phyloP scores from a whole-genome alignment of 1,140 invertebrate genomes.

The Lordiphosa clarofinis region DNA sequence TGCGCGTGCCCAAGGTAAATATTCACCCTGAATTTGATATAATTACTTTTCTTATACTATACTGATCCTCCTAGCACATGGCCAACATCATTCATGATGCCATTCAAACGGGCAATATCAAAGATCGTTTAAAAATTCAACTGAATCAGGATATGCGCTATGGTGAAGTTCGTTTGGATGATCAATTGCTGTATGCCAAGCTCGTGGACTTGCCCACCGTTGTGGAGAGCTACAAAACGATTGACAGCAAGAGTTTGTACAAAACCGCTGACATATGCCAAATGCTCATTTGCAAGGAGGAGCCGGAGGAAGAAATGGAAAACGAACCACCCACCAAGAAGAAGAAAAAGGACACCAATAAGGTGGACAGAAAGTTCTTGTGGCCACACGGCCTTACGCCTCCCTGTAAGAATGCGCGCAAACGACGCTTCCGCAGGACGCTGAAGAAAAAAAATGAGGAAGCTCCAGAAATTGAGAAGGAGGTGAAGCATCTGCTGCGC shows the following conservation, averaged over 20 bases:
- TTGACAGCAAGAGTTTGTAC: constrained; percentile 97
- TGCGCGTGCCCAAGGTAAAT: constrained; percentile 88
- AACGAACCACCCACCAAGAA: constrained; percentile 91
- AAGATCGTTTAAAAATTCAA: constrained; percentile 94
- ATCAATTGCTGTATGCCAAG: constrained; percentile 92
- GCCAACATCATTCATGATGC: constrained; percentile 87
- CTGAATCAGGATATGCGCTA: constrained; percentile 94
- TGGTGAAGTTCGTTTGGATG: constrained; percentile 93
- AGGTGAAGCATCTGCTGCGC: constrained; percentile 93
- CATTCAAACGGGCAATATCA: constrained; percentile 87
- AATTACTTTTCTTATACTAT: constrained; percentile 2
- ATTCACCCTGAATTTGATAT: background rate
- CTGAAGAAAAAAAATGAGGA: constrained; percentile 98
- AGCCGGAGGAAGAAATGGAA: constrained; percentile 89
- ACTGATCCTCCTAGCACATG: constrained; percentile 83
- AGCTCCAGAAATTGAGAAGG: constrained; percentile 98
- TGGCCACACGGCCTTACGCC: constrained; percentile 97
- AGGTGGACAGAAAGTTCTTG: constrained; percentile 96
- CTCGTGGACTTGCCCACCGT: constrained; percentile 96
- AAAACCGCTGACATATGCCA: constrained; percentile 98
- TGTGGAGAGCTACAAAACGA: constrained; percentile 96
- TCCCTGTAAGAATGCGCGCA: constrained; percentile 96
- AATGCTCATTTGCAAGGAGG: constrained; percentile 93
- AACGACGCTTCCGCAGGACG: constrained; percentile 95
- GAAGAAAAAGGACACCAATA: constrained; percentile 94